phyloP scores from a whole-genome alignment of 1,140 invertebrate species.

The Tetramorium parvispinum region DNA sequence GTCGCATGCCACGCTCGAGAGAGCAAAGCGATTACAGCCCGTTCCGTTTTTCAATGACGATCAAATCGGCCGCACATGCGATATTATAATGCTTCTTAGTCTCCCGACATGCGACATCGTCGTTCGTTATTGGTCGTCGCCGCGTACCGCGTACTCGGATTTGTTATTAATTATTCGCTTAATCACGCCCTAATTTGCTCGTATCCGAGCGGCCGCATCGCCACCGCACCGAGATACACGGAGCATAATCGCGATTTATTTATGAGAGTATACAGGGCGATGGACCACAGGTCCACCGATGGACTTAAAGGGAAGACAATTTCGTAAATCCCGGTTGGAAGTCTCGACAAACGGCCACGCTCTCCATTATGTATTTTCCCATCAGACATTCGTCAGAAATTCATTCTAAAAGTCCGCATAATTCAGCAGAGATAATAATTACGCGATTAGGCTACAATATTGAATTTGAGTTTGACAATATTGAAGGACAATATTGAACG shows the following conservation, averaged over 20 bases:
- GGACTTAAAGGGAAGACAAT: not conserved
- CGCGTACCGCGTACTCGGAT: constrained; percentile 30
- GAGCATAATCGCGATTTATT: constrained; percentile 46
- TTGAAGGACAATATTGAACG: not conserved
- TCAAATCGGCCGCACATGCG: constrained; percentile 46
- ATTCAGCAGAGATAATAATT: not conserved
- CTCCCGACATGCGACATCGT: constrained; percentile 38
- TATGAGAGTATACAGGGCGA: constrained; percentile 2
- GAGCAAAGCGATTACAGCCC: constrained; percentile 51
- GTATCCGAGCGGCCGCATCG: constrained; percentile 19
- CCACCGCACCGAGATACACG: not conserved
- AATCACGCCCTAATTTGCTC: constrained; percentile 56
- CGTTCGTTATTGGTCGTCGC: constrained; percentile 16
- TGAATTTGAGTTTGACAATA: not conserved
- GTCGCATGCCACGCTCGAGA: constrained; percentile 46
- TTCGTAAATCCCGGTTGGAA: not conserved
- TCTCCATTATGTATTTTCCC: not conserved
- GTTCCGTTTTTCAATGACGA: constrained; percentile 55
- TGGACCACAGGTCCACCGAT: not conserved
- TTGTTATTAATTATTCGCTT: constrained; percentile 62
- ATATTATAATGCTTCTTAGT: constrained; percentile 54
- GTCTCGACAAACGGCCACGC: not conserved
- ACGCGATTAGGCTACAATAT: not conserved
- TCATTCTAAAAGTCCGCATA: not conserved
- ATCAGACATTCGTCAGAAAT: not conserved